Evolutionary conservation across 2,113 vertebrate genomes (phyloP), one percentile per base, ranked within the genome.

Genomic region (Xenus cinereus): DNA sequence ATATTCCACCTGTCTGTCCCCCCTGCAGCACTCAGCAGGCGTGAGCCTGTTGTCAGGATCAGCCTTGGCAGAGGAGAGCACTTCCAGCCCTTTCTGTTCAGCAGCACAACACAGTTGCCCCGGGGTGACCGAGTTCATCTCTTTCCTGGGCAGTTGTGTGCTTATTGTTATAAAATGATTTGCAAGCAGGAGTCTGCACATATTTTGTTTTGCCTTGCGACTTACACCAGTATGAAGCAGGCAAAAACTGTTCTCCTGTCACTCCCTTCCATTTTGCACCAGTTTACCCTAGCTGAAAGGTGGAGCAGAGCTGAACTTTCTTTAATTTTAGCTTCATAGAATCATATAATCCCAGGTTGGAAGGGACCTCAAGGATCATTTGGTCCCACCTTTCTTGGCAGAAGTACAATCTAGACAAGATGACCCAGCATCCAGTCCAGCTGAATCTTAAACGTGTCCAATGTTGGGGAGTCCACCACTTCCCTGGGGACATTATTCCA

Each of bases 21-120:
- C 28, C 14, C 22, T 48, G 54, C 54, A 59, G 37, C 30, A 12
- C 37, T 59, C 14, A 64, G 16, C 20, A 63, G 8, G 19, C 3
- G 1, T 2, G 1, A 67, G 22, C 48, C 30, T 46, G 9, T 51
- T 1, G 1, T 62, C 53, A 51, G 18, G 1, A 22, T 7, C 43
- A 19, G n/a, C 33, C 30, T 68, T 0, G 0, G 43, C 0, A 0
- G 43, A 74, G 30, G 12, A 63, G 12, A 53, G 26, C 24, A 28
- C 18, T 57, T 30, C 53, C 72, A 59, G 50, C 6, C 45, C 8
- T n/a, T 77, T 85, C 67, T 39, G 8, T 15, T 69, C 3, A 69
- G 35, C 56, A 32, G 12, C 2, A 4, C 2, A 2, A 8, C 23
- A 46, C 33, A 76, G 14, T 11, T 74, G 37, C 30, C n/a, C 9